These are phyloP conservation scores for Eumaeus atala DNA, from an alignment of 1,140 invertebrate species.

Conservation along the genomic window DNA sequence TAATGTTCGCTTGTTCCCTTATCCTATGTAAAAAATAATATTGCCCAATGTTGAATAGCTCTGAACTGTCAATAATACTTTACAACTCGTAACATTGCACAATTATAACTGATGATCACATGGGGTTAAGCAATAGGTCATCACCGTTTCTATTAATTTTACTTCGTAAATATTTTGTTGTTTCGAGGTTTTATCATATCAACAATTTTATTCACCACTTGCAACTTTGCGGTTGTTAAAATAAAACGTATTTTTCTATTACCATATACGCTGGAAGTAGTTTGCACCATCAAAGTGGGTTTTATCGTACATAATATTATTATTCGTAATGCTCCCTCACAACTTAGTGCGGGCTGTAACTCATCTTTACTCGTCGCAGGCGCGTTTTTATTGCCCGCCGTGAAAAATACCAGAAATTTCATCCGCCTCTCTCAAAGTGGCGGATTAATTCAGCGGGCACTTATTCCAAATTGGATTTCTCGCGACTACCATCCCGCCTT, in stretches of 20 bases:
- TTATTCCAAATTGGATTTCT: slow-evolving; percentile 72
- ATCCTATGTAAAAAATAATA: too few relatives aligned
- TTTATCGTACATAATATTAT: slow-evolving; percentile 4
- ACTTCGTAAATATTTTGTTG: too few relatives aligned
- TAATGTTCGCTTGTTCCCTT: too few relatives aligned
- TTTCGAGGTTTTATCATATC: too few relatives aligned
- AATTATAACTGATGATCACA: too few relatives aligned
- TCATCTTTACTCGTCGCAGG: slow-evolving; percentile 49
- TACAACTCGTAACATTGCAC: too few relatives aligned
- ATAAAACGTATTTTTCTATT: slow-evolving; percentile 11
- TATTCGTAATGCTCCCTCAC: neutral
- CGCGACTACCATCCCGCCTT: slow-evolving; percentile 40
- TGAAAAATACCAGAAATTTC: slow-evolving; percentile 72
- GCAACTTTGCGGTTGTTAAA: too few relatives aligned
- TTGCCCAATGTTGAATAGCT: too few relatives aligned
- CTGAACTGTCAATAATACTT: too few relatives aligned
- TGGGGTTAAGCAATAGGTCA: too few relatives aligned
- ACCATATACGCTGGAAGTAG: neutral
- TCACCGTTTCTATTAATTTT: too few relatives aligned
- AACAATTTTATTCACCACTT: too few relatives aligned
- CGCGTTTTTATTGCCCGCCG: slow-evolving; percentile 66
- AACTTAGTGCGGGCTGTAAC: slow-evolving; percentile 43
- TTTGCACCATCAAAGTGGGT: slow-evolving; percentile 3
- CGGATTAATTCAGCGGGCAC: slow-evolving; percentile 71
- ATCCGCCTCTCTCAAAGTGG: slow-evolving; percentile 62